A percentile compares a stretch with the other conserved stretches of the same genome.
Conservation (phyloP, 2,113 vertebrate genomes). For the Cyanoramphus novaezelandiae region DNA sequence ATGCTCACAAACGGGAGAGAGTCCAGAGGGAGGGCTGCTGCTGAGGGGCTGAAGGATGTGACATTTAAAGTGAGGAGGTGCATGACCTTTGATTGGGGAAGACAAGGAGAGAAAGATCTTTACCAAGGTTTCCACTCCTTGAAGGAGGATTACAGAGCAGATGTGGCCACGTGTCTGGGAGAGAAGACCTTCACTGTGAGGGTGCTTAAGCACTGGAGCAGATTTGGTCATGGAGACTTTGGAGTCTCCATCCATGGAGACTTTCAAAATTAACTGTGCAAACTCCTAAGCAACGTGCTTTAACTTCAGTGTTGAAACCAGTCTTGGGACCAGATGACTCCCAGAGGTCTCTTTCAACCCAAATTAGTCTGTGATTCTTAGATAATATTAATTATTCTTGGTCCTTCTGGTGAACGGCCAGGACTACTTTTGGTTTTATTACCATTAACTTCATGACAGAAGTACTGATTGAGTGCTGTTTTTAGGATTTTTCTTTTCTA, state of each 20-base stretch:
- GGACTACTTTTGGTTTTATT: neutral
- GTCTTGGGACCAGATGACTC: neutral
- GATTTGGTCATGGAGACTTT: neutral
- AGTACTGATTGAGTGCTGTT: neutral
- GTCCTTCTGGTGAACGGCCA: neutral
- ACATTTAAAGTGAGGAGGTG: rapidly evolving
- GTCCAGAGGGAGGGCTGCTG: neutral
- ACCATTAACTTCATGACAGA: neutral
- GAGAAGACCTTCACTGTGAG: neutral
- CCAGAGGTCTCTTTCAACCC: neutral
- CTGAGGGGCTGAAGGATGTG: neutral
- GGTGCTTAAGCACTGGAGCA: neutral
- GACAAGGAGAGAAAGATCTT: neutral
- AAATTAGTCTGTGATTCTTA: neutral
- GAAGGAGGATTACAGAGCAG: neutral
- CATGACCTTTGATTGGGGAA: neutral
- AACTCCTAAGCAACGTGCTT: neutral
- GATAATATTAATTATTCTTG: neutral
- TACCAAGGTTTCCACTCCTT: neutral
- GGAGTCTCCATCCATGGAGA: neutral
- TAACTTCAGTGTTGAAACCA: neutral
- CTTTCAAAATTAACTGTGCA: neutral
- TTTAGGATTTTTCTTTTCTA: neutral
- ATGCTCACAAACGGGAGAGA: neutral
- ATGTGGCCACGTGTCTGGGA: neutral